A percentile compares a stretch with the other conserved stretches of the same genome.
These are phyloP conservation scores for Dipodomys stephensi DNA, from an alignment of 2,113 vertebrate genomes.

Conservation along the genomic window DNA sequence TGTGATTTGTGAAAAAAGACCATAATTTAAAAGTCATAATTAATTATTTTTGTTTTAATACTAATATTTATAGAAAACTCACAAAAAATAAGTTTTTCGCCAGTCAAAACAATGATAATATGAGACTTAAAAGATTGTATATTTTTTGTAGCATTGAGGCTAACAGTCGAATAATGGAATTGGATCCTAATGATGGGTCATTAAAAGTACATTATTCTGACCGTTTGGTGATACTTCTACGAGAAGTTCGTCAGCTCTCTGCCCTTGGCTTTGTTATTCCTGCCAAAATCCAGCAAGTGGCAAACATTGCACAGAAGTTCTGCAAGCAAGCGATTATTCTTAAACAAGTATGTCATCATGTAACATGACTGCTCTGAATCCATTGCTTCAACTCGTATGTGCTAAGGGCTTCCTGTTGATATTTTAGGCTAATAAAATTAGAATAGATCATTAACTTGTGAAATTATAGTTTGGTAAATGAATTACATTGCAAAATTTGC, in stretches of 20 bases:
- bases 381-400: not conserved
- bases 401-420: not conserved
- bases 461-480: slow-evolving; percentile 32
- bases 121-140: slow-evolving; percentile 38
- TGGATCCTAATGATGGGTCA: slow-evolving; percentile 93
- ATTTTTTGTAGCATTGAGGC: slow-evolving; percentile 91
- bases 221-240: slow-evolving; percentile 92
- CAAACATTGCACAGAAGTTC: slow-evolving; percentile 95
- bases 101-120: not conserved
- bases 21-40: not conserved
- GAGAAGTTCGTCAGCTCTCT: slow-evolving; percentile 96
- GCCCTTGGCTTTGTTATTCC: slow-evolving; percentile 95
- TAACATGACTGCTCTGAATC: slow-evolving; percentile 28
- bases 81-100: slow-evolving; percentile 9
- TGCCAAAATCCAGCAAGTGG: slow-evolving; percentile 92
- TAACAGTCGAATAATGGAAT: slow-evolving; percentile 94
- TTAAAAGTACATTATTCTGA: slow-evolving; percentile 97
- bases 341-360: slow-evolving; percentile 90
- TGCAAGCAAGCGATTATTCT: slow-evolving; percentile 96
- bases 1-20: slow-evolving; percentile 22
- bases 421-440: not conserved
- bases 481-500: slow-evolving; percentile 9
- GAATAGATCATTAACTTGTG: slow-evolving; percentile 8
- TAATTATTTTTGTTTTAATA: not conserved
- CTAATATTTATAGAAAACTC: not conserved